Evolutionary conservation across 2,113 vertebrate genomes (phyloP).

Genomic region (Castor canadensis): DNA sequence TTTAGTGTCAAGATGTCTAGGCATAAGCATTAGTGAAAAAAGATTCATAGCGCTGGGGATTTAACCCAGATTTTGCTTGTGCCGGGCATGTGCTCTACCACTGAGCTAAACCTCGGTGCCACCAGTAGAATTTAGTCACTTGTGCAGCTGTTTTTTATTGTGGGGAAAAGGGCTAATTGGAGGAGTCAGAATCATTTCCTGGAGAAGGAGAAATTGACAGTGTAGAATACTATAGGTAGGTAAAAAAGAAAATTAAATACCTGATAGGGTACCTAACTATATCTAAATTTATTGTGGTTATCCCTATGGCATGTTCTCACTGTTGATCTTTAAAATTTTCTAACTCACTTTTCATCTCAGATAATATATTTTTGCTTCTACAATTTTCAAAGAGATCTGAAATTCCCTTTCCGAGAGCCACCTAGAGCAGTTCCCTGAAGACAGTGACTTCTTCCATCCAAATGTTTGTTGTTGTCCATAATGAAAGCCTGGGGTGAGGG

Average conservation of each 20-base stretch:
- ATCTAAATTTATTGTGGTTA: background rate
- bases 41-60: no score
- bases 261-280: background rate
- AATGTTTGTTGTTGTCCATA: background rate
- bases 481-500: background rate
- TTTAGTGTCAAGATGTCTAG: background rate
- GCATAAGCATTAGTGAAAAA: no score
- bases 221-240: background rate
- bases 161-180: background rate
- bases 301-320: background rate
- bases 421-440: background rate
- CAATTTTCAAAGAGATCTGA: background rate
- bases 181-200: slow-evolving; percentile 8
- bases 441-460: background rate
- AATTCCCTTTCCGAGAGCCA: background rate
- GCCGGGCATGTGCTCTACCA: no score
- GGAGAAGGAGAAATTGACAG: background rate
- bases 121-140: background rate
- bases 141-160: background rate
- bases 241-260: background rate
- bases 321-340: background rate
- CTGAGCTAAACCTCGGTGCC: no score
- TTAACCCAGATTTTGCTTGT: no score
- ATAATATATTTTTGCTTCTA: background rate
- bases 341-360: background rate